These are phyloP conservation scores for Crypturellus undulatus DNA, from an alignment of 2,113 vertebrate genomes.

Conservation along the genomic window DNA sequence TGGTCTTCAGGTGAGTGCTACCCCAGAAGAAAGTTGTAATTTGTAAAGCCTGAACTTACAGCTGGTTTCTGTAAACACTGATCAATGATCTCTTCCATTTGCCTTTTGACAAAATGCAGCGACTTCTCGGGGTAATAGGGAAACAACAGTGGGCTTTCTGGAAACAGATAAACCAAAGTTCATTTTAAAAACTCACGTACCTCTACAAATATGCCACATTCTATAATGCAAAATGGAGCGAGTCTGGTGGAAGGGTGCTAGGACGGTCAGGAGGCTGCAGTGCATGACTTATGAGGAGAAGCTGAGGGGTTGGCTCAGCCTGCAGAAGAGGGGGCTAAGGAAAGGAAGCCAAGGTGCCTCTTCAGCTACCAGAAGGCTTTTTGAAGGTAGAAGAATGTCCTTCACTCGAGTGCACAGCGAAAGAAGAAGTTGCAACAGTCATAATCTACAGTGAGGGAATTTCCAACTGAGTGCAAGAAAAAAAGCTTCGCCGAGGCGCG, in stretches of 20 bases:
- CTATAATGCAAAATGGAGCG: background rate
- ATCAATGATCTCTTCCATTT: slow-evolving; percentile 93
- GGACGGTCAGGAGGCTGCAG: background rate
- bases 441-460: background rate
- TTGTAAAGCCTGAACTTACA: slow-evolving; percentile 79
- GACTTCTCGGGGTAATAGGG: slow-evolving; percentile 95
- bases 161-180: slow-evolving; percentile 4
- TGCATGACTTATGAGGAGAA: background rate
- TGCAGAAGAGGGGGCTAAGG: background rate
- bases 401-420: background rate
- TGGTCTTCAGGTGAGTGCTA: background rate
- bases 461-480: background rate
- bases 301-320: background rate
- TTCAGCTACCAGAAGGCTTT: background rate
- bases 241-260: background rate
- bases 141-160: slow-evolving; percentile 95
- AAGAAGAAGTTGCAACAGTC: background rate
- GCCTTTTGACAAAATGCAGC: slow-evolving; percentile 93
- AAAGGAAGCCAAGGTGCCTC: background rate
- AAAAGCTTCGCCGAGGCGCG: background rate
- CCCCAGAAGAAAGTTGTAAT: background rate
- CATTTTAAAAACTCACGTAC: background rate
- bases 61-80: slow-evolving; percentile 93
- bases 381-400: background rate
- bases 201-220: background rate